Evolutionary conservation across 2,888 invertebrate species (phyloP), one percentile per base, ranked within the genome.

Genomic region (Caenorhabditis sulstoni): DNA sequence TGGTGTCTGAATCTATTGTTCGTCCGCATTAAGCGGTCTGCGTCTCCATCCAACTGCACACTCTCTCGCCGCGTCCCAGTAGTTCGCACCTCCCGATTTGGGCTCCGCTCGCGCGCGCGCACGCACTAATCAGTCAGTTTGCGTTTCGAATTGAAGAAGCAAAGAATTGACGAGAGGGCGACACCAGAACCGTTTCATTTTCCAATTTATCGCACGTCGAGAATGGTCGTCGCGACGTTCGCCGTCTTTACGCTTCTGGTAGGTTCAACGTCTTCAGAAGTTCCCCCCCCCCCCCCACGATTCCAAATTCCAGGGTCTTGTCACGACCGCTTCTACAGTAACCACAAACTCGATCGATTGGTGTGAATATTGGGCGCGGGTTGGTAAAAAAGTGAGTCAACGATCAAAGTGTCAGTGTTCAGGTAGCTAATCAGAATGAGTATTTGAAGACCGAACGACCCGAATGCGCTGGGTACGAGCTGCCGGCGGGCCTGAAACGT

Each of bases 281-380:
- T 5, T 29, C 3, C 29, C 29, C 29, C 29, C 29, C 29, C n/a
- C n/a, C n/a, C n/a, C n/a, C n/a, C n/a, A n/a, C n/a, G n/a, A n/a
- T n/a, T n/a, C n/a, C n/a, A n/a, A n/a, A 3, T n/a, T 53, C n/a
- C 35, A 50, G 39, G 18, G 64, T 12, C 20, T 50, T 0, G 16
- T 64, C 23, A 62, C 58, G 1, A 9, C 39, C 8, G 2, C 44
- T 35, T 41, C 35, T 1, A n/a, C 52, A 35, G 11, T 71, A 0
- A 16, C 35, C 14, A 49, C 67, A 8, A 66, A 50, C 22, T 74
- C 80, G 18, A 79, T 83, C 37, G 83, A 83, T 44, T 83, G 81
- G 83, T 83, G 83, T 65, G 83, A 83, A 66, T 83, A 83, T 57
- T 83, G 83, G 83, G 71, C 71, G 18, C 41, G 77, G 55, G 76